Percentiles rank a stretch among this genome's conserved stretches.
Evolutionary conservation across 2,888 invertebrate species (phyloP).

Genomic region (Portevinia maculata): DNA sequence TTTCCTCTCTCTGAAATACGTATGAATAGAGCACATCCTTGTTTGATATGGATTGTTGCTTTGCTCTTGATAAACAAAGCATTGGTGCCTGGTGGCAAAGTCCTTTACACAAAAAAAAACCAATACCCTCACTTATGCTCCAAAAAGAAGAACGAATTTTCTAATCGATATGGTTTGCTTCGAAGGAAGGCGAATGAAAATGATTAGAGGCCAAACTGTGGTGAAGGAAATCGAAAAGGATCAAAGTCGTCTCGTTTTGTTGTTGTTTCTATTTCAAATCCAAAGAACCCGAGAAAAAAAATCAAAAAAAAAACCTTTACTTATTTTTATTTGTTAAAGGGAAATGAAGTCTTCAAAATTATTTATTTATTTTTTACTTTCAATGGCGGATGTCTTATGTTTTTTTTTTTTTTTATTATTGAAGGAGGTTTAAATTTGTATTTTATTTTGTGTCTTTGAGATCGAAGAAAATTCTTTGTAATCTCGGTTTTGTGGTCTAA

Average conservation of each 20-base stretch:
- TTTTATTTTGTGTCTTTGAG: constrained; percentile 14
- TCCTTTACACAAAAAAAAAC: constrained; percentile 24
- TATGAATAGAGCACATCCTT: constrained; percentile 23
- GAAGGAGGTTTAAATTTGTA: constrained; percentile 55
- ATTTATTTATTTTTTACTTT: constrained; percentile 62
- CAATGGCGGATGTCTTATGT: constrained; percentile 64
- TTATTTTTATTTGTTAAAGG: constrained; percentile 59
- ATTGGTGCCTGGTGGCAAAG: constrained; percentile 56
- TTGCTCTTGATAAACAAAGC: constrained; percentile 63
- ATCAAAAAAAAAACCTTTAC: constrained; percentile 28
- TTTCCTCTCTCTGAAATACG: constrained; percentile 24
- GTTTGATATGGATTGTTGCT: constrained; percentile 56
- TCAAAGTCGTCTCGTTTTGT: constrained; percentile 56
- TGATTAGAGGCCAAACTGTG: constrained; percentile 57
- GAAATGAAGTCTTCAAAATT: constrained; percentile 65
- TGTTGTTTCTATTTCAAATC: constrained; percentile 23
- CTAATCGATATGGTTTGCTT: constrained; percentile 65
- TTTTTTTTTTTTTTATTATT: constrained; percentile 23
- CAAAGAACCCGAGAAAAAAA: neutral
- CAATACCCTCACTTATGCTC: constrained; percentile 19
- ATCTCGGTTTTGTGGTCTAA: constrained; percentile 19
- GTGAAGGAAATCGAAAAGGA: constrained; percentile 60
- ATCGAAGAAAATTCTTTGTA: neutral
- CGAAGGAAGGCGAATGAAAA: constrained; percentile 39
- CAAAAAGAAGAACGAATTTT: constrained; percentile 34